These are phyloP conservation scores for Petrocephalus sullivani DNA, from an alignment of 2,797 vertebrate species.

Conservation along the genomic window DNA sequence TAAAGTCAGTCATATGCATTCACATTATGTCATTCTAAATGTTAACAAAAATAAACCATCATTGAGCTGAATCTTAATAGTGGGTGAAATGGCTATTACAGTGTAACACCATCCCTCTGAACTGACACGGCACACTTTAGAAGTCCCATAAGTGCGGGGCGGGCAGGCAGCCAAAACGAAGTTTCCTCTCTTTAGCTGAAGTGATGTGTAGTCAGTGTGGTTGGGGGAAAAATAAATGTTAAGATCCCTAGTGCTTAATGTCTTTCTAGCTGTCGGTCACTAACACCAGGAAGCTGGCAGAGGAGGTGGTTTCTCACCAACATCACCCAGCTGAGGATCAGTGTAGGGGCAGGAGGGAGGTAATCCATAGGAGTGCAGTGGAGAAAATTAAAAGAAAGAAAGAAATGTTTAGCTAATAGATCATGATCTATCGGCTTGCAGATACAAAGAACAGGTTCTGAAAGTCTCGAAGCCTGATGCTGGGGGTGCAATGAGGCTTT, in stretches of 20 bases:
- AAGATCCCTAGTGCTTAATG: background rate
- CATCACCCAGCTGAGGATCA: slow-evolving; percentile 33
- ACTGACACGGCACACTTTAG: background rate
- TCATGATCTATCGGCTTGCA: slow-evolving; percentile 45
- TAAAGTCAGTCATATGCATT: background rate
- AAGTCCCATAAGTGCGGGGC: background rate
- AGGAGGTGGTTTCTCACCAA: slow-evolving; percentile 54
- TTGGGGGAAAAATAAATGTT: background rate
- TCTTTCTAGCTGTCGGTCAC: slow-evolving; percentile 56
- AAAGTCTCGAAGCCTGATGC: slow-evolving; percentile 19
- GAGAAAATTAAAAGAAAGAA: slow-evolving; percentile 34
- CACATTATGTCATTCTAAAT: background rate
- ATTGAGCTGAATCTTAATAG: background rate
- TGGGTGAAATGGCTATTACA: background rate
- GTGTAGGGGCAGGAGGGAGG: slow-evolving; percentile 49
- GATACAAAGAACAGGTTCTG: slow-evolving; percentile 43
- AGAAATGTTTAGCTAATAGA: slow-evolving; percentile 52
- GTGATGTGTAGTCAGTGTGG: background rate
- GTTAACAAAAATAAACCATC: background rate
- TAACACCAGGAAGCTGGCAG: slow-evolving; percentile 51
- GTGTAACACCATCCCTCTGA: background rate
- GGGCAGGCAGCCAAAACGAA: background rate
- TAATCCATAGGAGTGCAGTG: slow-evolving; percentile 36
- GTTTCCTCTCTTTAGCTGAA: background rate
- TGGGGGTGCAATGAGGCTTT: background rate